Percentiles rank a stretch among this genome's conserved stretches.
phyloP scores from a whole-genome alignment of 2,888 invertebrate genomes.

The Timema cristinae region DNA sequence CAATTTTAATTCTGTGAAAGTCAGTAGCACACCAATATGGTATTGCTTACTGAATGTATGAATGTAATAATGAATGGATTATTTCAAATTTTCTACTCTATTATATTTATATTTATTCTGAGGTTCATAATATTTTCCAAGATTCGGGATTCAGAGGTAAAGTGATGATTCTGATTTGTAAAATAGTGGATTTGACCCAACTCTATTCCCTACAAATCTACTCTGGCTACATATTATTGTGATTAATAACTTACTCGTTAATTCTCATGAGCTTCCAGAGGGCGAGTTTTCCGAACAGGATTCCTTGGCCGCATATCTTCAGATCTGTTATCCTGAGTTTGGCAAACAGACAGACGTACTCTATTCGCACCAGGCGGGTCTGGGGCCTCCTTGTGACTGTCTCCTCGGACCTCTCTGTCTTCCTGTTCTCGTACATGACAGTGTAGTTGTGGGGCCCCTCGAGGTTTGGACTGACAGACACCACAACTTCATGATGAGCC shows the following conservation, averaged over 20 bases:
- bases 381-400: neutral
- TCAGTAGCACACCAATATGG: too few species aligned
- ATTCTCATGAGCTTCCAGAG: conserved; percentile 4
- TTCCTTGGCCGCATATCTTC: neutral
- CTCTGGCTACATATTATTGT: neutral
- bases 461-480: neutral
- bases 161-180: too few species aligned
- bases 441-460: neutral
- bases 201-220: too few species aligned
- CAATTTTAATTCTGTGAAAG: too few species aligned
- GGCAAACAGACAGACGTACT: neutral
- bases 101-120: too few species aligned
- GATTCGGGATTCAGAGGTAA: too few species aligned
- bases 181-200: too few species aligned
- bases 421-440: neutral
- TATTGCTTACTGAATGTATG: too few species aligned
- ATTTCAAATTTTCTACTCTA: too few species aligned
- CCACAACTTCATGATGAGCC: neutral
- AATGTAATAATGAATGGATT: too few species aligned
- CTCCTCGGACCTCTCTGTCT: neutral
- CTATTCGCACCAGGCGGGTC: neutral
- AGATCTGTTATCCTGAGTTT: neutral
- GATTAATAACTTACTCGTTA: neutral
- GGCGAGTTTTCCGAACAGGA: neutral
- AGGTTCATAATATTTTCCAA: too few species aligned